Evolutionary conservation across 2,113 vertebrate genomes (phyloP), one percentile per base, ranked within the genome.

Genomic region (Rhagologus leucostigma): DNA sequence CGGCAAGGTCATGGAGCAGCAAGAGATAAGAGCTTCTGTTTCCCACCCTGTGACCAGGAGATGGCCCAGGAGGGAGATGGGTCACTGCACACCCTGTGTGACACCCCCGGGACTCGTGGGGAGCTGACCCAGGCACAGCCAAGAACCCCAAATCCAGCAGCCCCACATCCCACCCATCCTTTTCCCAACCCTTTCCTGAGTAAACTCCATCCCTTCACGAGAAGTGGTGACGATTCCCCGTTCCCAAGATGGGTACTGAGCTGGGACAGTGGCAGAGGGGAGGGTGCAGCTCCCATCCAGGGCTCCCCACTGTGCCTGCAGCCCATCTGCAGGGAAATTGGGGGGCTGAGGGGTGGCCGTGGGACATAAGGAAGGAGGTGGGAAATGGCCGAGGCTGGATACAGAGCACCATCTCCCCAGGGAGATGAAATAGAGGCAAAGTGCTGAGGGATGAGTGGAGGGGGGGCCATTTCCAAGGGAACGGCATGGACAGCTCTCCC

Each of bases 1-100:
- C 13, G 1, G 27, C 6, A 3, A 65, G 59, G 32, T 16, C 23
- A 0, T 1, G 2, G 20, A 56, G n/a, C 23, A 7, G 37, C 16
- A 1, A 27, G 46, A 41, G 59, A 29, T 2, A 13, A 39, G 52
- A 62, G 27, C 18, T 11, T 39, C 21, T n/a, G 21, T 44, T 64
- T 59, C 18, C 29, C 57, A 37, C 41, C 56, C 27, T 6, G 2
- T 10, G 16, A 7, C 15, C 42, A 44, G 32, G 42, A 56, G 32
- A 14, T 23, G 49, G 18, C 27, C 32, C 32, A 33, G 32, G 37
- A 70, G 56, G 49, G 15, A 64, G 50, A 50, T 1, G 4, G 41
- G 18, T 30, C 24, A 16, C 35, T 56, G 52, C 52, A 32, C 52
- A 53, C 52, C 52, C 52, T 12, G 30, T 32, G 23, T 59, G 16